A percentile compares a stretch with the other conserved stretches of the same genome.
Conservation (phyloP, 2,888 invertebrate genomes). For the Platynereis dumerilii region DNA sequence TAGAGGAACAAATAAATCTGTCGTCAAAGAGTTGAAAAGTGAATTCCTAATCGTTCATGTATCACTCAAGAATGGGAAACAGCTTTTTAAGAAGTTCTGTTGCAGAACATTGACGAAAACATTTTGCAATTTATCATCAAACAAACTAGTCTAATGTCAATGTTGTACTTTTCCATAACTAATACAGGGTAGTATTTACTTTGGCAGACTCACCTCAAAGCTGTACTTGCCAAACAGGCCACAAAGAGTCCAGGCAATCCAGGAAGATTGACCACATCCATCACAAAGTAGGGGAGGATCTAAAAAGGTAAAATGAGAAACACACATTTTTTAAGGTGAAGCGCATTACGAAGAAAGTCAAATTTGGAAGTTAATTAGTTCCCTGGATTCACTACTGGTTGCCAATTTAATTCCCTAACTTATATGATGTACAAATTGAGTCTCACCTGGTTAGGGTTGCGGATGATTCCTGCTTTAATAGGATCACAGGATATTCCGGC, state of each 20-base stretch:
- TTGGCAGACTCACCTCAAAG: slow-evolving; percentile 17
- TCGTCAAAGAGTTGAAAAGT: no score
- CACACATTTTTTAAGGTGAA: no score
- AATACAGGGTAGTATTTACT: no score
- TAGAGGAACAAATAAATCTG: no score
- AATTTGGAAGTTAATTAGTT: no score
- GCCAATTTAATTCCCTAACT: no score
- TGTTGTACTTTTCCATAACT: neutral
- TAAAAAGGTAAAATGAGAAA: slow-evolving; percentile 3
- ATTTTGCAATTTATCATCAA: neutral
- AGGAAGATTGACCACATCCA: slow-evolving; percentile 5
- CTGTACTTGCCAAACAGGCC: slow-evolving; percentile 10
- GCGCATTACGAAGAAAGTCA: no score
- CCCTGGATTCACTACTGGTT: no score
- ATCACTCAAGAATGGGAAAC: no score
- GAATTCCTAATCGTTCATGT: no score
- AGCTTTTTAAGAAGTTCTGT: no score
- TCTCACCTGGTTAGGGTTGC: slow-evolving; percentile 13
- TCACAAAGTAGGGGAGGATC: slow-evolving; percentile 14
- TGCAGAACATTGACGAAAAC: neutral
- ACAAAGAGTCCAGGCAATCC: slow-evolving; percentile 5
- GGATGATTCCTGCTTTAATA: neutral
- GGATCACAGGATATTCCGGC: slow-evolving; percentile 11
- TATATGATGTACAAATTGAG: no score
- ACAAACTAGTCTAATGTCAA: neutral